Evolutionary conservation across 2,113 vertebrate species (phyloP), one percentile per base, ranked within the genome.

Genomic region (Phyllopteryx taeniolatus): DNA sequence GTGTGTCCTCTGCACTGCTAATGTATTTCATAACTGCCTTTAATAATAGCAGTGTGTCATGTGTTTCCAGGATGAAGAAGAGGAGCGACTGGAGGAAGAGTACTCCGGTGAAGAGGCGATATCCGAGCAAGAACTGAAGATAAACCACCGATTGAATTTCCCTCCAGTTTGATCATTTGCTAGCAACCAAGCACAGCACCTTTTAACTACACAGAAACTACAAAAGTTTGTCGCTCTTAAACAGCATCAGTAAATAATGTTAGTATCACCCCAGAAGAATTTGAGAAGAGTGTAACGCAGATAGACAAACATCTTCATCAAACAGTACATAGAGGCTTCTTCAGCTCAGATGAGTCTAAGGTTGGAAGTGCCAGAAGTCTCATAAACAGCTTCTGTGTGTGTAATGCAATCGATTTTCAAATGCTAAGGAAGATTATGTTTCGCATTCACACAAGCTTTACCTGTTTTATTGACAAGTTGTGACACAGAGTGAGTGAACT

Each of bases 101-200:
- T 92, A 91, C 69, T 86, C 91, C 73, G 88, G 92, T 49, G 93
- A 92, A 86, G 94, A 93, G 86, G 93, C 95, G 89, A 82, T 83
- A 51, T 66, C 75, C 7, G 90, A 92, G 78, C 79, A 82, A 68
- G 89, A 89, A 87, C 80, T 91, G 79, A 92, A 71, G 17, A 51
- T 0, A 33, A 63, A 3, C 39, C 61, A 8, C 70, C 35, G 22
- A 51, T 78, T 27, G 11, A 4, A 59, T 59, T 57, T 19, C 49
- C 35, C 35, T 39, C 3, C n/a, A 31, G 12, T 13, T 57, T 11
- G 4, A 31, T 57, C n/a, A 31, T 59, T 59, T 59, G 56, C 56
- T 4, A 15, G 31, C 1, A 15, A 33, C 22, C 22, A 15, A 60
- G 57, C 27, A 33, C 27, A 60, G 49, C 49, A 51, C 19, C 49